phyloP scores from a whole-genome alignment of 2,797 vertebrate genomes.

The Heteromormyrus szaboi region DNA sequence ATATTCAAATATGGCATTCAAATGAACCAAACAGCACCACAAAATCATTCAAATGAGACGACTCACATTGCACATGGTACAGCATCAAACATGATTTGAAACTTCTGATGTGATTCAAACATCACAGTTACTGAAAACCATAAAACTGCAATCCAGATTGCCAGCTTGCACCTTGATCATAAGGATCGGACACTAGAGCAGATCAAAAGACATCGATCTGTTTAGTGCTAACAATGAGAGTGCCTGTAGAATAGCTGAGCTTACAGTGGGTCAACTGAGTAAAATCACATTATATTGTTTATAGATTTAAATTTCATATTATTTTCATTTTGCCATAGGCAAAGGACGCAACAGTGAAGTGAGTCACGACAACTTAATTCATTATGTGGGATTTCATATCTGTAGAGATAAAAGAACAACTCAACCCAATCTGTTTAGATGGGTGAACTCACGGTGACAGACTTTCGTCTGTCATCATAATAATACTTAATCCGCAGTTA shows the following conservation, averaged over 20 bases:
- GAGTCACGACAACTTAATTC: neutral
- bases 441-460: neutral
- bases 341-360: neutral
- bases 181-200: neutral
- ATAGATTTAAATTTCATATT: neutral
- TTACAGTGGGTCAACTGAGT: neutral
- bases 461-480: neutral
- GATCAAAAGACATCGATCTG: neutral
- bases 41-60: neutral
- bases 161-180: neutral
- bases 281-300: neutral
- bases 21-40: neutral
- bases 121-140: neutral
- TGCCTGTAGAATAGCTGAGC: neutral
- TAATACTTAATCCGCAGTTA: neutral
- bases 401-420: neutral
- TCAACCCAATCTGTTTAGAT: neutral
- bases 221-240: neutral
- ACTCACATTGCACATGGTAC: neutral
- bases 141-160: neutral
- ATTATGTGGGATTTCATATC: neutral
- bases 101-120: neutral
- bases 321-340: neutral
- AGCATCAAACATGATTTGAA: neutral
- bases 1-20: neutral